Evolutionary conservation across 2,113 vertebrate genomes (phyloP), one percentile per base, ranked within the genome.

Genomic region (Oreochromis niloticus): DNA sequence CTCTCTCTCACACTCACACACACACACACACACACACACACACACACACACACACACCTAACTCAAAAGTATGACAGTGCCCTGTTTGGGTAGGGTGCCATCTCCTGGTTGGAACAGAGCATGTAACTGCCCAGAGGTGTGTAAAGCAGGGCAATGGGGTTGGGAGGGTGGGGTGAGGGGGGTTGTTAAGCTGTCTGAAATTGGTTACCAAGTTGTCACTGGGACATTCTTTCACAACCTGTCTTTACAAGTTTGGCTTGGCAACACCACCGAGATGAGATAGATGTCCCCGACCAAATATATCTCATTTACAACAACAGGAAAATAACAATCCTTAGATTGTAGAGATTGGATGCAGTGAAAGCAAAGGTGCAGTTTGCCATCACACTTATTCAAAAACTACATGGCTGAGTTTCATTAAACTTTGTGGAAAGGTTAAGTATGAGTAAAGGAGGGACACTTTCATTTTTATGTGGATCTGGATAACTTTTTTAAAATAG

Each of bases 51-150:
- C 66, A 24, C 32, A 36, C 27, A 7, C 43, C 88, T 14, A 50
- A 46, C 30, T 68, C 81, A 83, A 32, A 46, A 88, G 14, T 82
- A 87, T 91, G 85, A 88, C 85, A 91, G 86, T 41, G 54, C 91
- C 91, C 91, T 89, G 95, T 95, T 98, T 97, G 97, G 96, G 95
- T 97, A 96, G 94, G 96, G 97, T 97, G 98, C 98, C 98, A 98
- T 96, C 98, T 99, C 96, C 98, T 97, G 98, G 98, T 94, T 87
- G 82, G 83, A 93, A 85, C 24, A 92, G 46, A 89, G 88, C 87
- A 92, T 88, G 81, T 88, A 82, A 75, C 66, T 46, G 88, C 11
- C 59, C n/a, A 85, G 52, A 52, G 24, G 54, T 80, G 32, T 71
- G 50, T 34, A 73, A 79, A 78, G 17, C 56, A 32, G 39, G 17